These are phyloP conservation scores for Hecatera dysodea DNA, from an alignment of 2,888 invertebrate species.

Conservation along the genomic window DNA sequence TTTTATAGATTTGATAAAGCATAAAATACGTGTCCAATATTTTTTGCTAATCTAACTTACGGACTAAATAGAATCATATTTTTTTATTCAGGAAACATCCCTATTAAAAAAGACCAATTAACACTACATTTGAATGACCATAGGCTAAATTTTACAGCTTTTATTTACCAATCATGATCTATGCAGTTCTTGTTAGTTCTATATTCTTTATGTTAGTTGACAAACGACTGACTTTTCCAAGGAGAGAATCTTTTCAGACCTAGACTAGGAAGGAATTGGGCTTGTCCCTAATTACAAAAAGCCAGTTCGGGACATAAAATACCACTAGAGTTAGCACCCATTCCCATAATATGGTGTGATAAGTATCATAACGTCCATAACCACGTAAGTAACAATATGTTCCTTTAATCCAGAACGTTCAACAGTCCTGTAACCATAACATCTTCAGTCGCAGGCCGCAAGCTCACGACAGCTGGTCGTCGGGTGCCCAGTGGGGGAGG, in stretches of 20 bases:
- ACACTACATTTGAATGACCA: neutral
- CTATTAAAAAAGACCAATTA: too few species aligned
- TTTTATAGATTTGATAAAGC: too few species aligned
- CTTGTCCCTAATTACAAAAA: neutral
- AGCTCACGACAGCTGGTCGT: slow-evolving; percentile 94
- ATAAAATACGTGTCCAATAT: too few species aligned
- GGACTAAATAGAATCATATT: too few species aligned
- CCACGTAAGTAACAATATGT: slow-evolving; percentile 18
- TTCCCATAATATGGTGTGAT: slow-evolving; percentile 17
- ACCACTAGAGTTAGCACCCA: slow-evolving; percentile 3
- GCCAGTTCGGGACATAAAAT: neutral
- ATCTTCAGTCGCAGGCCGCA: slow-evolving; percentile 94
- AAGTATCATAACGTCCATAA: neutral
- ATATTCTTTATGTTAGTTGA: neutral
- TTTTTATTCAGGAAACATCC: too few species aligned
- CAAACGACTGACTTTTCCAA: too few species aligned
- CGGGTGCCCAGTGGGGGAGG: slow-evolving; percentile 91
- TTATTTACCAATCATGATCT: neutral
- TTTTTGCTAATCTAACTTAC: too few species aligned
- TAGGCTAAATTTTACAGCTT: neutral
- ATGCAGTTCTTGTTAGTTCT: neutral
- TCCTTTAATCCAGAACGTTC: neutral
- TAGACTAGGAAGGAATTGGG: too few species aligned
- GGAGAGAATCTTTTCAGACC: neutral
- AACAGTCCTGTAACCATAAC: slow-evolving; percentile 10